These are phyloP conservation scores for Rambutsinella grinnellia DNA, from an alignment of 2,888 invertebrate genomes.

Conservation along the genomic window DNA sequence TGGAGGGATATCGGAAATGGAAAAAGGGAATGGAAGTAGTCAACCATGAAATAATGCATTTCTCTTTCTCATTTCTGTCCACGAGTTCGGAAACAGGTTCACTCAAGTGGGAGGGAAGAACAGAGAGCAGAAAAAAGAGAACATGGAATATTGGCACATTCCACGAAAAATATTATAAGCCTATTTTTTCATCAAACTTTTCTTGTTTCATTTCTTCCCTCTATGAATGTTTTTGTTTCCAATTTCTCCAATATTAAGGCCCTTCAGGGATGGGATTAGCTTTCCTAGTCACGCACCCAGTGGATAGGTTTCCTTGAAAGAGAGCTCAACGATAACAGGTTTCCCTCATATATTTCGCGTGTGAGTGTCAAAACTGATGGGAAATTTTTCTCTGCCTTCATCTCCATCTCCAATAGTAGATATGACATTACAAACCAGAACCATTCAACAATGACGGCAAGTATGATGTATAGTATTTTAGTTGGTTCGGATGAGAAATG, in stretches of 20 bases:
- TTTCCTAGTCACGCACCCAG: conserved; percentile 41
- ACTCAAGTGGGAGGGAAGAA: no score
- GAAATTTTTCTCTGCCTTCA: no score
- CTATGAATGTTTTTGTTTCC: background rate
- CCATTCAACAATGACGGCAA: no score
- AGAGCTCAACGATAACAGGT: background rate
- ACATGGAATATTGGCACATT: no score
- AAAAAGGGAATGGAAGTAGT: conserved; percentile 21
- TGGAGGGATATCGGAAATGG: no score
- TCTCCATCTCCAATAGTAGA: no score
- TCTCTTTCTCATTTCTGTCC: conserved; percentile 33
- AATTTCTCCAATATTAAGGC: background rate
- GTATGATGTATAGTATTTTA: no score
- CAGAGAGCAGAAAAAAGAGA: no score
- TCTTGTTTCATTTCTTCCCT: background rate
- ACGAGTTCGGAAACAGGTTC: conserved; percentile 1
- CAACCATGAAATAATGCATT: conserved; percentile 32
- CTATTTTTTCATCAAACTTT: background rate
- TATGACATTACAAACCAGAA: no score
- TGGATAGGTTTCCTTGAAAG: background rate
- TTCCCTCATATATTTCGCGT: background rate
- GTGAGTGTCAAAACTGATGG: background rate
- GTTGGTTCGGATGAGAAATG: background rate
- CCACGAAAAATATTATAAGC: no score
- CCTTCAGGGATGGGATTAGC: conserved; percentile 8